A percentile compares a stretch with the other conserved stretches of the same genome.
Evolutionary conservation across 1,140 invertebrate genomes (phyloP).

Genomic region (Scylla paramamosain): DNA sequence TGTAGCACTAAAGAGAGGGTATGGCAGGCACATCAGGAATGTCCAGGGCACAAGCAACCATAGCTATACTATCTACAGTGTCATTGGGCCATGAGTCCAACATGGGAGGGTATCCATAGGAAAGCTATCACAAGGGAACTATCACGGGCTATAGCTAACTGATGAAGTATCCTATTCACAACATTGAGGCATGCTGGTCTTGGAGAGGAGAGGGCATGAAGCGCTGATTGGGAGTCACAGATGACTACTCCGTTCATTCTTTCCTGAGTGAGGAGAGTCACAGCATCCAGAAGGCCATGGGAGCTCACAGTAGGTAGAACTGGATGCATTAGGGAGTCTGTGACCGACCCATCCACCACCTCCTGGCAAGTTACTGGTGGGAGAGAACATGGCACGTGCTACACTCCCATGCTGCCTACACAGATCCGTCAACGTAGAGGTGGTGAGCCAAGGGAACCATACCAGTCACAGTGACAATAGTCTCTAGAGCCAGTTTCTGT

Average conservation of each 20-base stretch:
- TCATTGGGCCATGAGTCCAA: no score
- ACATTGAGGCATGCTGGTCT: not conserved
- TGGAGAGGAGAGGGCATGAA: conserved; percentile 32
- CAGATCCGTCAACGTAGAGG: conserved; percentile 24
- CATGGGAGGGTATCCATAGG: no score
- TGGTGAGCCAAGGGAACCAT: conserved; percentile 2
- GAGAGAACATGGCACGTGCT: conserved; percentile 8
- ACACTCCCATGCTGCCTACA: conserved; percentile 11
- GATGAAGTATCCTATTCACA: not conserved
- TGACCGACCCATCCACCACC: not conserved
- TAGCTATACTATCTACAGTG: not conserved
- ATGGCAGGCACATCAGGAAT: no score
- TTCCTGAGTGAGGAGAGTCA: conserved; percentile 14
- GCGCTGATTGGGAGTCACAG: no score
- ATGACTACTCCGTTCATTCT: conserved; percentile 16
- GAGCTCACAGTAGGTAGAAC: no score
- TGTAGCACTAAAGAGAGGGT: not conserved
- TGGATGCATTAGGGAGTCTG: conserved; percentile 3
- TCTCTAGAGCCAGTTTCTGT: conserved; percentile 41
- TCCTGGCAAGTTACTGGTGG: not conserved
- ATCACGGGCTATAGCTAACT: not conserved
- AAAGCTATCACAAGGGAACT: not conserved
- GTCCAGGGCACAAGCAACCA: not conserved
- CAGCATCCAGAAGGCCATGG: conserved; percentile 27
- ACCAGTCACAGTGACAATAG: not conserved